phyloP scores from a whole-genome alignment of 2,113 vertebrate genomes.

The Madoqua kirkii region DNA sequence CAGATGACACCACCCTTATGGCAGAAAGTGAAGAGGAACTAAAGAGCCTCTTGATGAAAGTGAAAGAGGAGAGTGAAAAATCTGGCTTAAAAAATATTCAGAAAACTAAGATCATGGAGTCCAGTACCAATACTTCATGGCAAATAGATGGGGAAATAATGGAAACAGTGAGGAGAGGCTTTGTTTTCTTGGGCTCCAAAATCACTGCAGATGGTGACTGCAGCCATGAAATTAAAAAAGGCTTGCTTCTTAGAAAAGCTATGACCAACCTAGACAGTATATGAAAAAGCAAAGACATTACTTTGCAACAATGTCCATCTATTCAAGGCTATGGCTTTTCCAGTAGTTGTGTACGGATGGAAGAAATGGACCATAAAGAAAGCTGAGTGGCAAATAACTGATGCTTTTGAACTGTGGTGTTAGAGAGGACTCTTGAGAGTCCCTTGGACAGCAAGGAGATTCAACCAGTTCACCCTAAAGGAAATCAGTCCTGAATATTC shows the following conservation, averaged over 20 bases:
- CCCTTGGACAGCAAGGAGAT: background rate
- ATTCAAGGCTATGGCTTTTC: background rate
- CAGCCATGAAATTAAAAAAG: background rate
- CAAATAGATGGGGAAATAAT: background rate
- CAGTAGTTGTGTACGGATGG: background rate
- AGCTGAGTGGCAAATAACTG: background rate
- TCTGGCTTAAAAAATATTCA: background rate
- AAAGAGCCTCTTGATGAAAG: background rate
- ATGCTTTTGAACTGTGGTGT: background rate
- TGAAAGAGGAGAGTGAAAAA: background rate
- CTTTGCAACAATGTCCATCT: background rate
- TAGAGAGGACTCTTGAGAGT: background rate
- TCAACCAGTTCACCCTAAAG: background rate
- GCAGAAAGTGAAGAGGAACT: background rate
- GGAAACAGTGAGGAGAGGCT: background rate
- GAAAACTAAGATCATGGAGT: background rate
- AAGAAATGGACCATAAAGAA: background rate
- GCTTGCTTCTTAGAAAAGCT: background rate
- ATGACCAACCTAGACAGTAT: background rate
- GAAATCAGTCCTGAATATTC: background rate
- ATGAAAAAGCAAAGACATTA: background rate
- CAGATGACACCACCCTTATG: background rate
- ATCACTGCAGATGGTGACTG: background rate
- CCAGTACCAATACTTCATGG: background rate
- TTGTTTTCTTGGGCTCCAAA: background rate